Evolutionary conservation across 2,888 invertebrate genomes (phyloP).

Genomic region (Athalia cordata): DNA sequence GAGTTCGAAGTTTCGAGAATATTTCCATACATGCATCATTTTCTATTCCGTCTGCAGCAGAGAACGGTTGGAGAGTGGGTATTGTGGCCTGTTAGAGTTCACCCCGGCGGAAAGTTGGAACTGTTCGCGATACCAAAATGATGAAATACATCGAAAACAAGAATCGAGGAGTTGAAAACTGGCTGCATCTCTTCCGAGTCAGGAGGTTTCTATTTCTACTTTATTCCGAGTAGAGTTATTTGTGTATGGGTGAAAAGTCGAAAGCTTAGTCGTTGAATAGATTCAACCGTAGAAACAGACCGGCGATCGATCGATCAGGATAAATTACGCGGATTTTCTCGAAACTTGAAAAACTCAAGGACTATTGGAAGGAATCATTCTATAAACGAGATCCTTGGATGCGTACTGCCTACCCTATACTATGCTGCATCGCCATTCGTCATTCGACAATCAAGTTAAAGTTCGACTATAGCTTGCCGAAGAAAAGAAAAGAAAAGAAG

Average conservation of each 20-base stretch:
- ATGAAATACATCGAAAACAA: constrained; percentile 1
- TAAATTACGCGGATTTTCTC: neutral
- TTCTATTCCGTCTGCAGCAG: no score
- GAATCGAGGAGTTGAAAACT: neutral
- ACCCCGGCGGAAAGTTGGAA: constrained; percentile 3
- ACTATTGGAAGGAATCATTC: neutral
- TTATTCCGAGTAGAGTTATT: neutral
- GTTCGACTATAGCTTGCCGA: no score
- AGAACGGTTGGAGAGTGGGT: no score
- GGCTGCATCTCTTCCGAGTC: no score
- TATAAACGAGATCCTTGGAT: no score
- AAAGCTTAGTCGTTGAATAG: neutral
- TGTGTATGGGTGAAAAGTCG: neutral
- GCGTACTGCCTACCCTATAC: no score
- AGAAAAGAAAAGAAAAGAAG: no score
- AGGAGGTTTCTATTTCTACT: no score
- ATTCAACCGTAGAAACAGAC: neutral
- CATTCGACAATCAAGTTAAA: no score
- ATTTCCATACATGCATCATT: no score
- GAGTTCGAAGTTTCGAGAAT: no score
- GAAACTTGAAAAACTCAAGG: neutral
- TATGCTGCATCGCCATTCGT: no score
- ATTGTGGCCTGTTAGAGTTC: neutral
- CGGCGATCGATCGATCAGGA: neutral
- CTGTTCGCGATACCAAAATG: neutral